Percentiles rank a stretch among this genome's conserved stretches.
phyloP scores from a whole-genome alignment of 1,140 invertebrate genomes.

The Hetaerina americana region DNA sequence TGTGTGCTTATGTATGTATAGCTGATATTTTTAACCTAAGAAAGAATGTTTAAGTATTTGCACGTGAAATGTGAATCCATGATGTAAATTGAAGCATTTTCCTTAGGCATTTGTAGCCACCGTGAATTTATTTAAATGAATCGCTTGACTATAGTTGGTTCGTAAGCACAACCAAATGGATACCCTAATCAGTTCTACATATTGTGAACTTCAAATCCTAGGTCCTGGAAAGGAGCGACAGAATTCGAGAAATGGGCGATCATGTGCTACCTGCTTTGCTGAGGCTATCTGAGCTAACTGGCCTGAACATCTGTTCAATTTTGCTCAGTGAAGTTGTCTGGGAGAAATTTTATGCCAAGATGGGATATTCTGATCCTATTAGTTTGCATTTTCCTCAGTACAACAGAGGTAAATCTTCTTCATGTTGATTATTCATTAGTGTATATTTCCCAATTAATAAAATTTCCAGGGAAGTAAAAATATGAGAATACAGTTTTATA shows the following conservation, averaged over 20 bases:
- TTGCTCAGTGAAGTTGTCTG: constrained; percentile 63
- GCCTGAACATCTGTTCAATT: constrained; percentile 54
- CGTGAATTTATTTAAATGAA: not conserved
- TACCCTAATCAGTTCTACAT: not conserved
- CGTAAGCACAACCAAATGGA: not conserved
- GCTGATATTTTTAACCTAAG: too few species aligned
- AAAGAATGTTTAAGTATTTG: not conserved
- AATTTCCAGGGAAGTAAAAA: constrained; percentile 3
- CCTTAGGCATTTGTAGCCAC: not conserved
- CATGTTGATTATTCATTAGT: not conserved
- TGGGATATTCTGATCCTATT: constrained; percentile 56
- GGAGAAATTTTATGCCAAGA: constrained; percentile 61
- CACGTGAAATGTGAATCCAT: not conserved
- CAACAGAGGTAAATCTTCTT: constrained; percentile 36
- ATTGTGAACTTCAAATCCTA: constrained; percentile 15
- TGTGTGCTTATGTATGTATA: too few species aligned
- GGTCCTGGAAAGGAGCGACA: constrained; percentile 67
- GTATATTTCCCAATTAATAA: constrained; percentile 10
- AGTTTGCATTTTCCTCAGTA: constrained; percentile 71
- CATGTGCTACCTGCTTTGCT: constrained; percentile 57
- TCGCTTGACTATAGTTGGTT: not conserved
- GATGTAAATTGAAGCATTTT: not conserved
- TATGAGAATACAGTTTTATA: too few species aligned
- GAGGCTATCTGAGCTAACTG: constrained; percentile 55
- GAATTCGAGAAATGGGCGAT: constrained; percentile 53